These are phyloP conservation scores for Bombus haemorrhoidalis DNA, from an alignment of 1,140 invertebrate species.

Conservation along the genomic window DNA sequence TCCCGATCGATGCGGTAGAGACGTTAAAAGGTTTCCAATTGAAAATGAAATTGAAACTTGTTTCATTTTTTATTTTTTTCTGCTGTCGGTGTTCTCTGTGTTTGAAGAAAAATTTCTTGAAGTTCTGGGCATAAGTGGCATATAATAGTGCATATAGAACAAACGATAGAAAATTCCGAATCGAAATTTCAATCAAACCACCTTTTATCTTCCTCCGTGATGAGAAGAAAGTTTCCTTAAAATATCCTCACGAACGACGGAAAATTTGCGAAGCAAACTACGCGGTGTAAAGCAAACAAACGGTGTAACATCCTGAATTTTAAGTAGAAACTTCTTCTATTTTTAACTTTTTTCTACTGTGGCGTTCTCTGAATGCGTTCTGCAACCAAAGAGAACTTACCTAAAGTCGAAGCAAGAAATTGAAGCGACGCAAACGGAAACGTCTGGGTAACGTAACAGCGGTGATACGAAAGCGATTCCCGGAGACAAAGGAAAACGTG, in stretches of 20 bases:
- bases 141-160: not conserved
- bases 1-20: not conserved
- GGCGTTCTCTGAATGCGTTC: not conserved
- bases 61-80: not conserved
- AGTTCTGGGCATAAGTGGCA: not conserved
- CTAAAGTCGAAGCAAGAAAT: not conserved
- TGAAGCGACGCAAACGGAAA: not conserved
- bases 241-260: not conserved
- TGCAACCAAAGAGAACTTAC: not conserved
- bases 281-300: not conserved
- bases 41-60: not conserved
- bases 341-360: not conserved
- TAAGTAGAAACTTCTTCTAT: not conserved
- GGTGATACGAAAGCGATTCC: slow-evolving; percentile 50
- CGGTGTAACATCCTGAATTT: not conserved
- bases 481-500: slow-evolving; percentile 64
- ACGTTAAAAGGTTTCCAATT: no score
- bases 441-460: slow-evolving; percentile 22
- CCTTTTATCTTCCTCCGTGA: not conserved
- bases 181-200: not conserved
- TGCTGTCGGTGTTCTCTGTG: not conserved
- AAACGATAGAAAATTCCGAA: not conserved
- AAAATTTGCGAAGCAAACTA: not conserved
- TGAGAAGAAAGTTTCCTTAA: not conserved
- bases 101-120: not conserved